Percentiles rank a stretch among this genome's conserved stretches.
Evolutionary conservation across 1,140 invertebrate genomes (phyloP).

Genomic region (Tachypleus tridentatus): DNA sequence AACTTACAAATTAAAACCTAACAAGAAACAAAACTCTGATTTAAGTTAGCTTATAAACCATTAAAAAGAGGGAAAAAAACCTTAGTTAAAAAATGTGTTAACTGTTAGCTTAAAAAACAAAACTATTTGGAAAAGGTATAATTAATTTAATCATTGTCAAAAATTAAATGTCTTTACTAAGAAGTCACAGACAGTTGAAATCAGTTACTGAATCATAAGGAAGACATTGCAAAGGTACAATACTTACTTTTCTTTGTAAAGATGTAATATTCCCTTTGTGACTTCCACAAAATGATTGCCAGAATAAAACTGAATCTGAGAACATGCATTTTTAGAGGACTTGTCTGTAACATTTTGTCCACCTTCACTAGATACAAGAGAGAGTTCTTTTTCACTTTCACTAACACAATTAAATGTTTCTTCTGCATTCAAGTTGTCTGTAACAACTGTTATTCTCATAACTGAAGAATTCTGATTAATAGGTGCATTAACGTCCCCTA

Average conservation of each 20-base stretch:
- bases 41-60: neutral
- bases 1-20: constrained; percentile 3
- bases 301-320: constrained; percentile 58
- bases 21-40: neutral
- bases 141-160: no score
- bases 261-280: constrained; percentile 88
- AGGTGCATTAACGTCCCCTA: neutral
- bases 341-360: constrained; percentile 5
- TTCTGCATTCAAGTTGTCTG: constrained; percentile 8
- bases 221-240: neutral
- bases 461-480: neutral
- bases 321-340: constrained; percentile 1
- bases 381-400: no score
- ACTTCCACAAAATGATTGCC: constrained; percentile 96
- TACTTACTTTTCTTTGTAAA: constrained; percentile 85
- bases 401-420: neutral
- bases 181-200: no score
- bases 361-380: no score
- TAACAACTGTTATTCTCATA: neutral
- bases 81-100: no score
- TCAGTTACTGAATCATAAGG: no score
- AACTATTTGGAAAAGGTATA: no score
- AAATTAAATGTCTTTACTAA: no score
- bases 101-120: no score
- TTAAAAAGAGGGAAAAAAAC: no score